Evolutionary conservation across 2,797 vertebrate species (phyloP), one percentile per base, ranked within the genome.

Genomic region (Darevskia mixta): DNA sequence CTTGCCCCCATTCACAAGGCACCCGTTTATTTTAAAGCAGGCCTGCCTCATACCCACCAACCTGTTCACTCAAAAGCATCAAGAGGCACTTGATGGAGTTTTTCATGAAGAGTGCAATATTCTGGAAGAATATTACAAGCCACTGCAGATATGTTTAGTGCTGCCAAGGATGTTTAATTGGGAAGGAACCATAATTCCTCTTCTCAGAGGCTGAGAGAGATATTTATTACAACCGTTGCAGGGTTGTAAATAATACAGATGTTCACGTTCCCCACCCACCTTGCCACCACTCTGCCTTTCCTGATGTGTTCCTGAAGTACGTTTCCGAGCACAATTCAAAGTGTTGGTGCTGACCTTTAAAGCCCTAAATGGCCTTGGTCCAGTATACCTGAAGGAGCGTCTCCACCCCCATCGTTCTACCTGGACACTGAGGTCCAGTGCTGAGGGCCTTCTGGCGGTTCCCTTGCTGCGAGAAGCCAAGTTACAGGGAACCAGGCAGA

Each of bases 211-310:
- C 78, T 13, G 0, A 1, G 29, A 0, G 0, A 79, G 80, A 83
- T 38, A 1, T 66, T 49, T 43, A 3, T 2, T 55, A 55, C 25
- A 78, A 58, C 29, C 2, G 41, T 35, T 35, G 2, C 58, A 85
- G 49, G 27, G 35, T 38, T 17, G 3, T 3, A 49, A 78, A 66
- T 73, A 84, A 75, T 43, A 78, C 3, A 91, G 49, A 94, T 43
- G 0, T 0, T 0, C 0, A 2, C 71, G 27, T 10, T 25, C 38
- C 73, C 10, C 18, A 3, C 15, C 4, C 58, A 58, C 32, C 83
- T 7, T 9, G 25, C 11, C 43, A 55, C 49, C 86, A 55, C 13
- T 82, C 1, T 75, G 8, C 35, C 20, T 82, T 0, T 38, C 2
- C 0, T 55, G 76, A 27, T 23, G 1, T 32, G 1, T 87, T 55